Evolutionary conservation across 1,140 invertebrate species (phyloP).

Genomic region (Drosophila obscura): DNA sequence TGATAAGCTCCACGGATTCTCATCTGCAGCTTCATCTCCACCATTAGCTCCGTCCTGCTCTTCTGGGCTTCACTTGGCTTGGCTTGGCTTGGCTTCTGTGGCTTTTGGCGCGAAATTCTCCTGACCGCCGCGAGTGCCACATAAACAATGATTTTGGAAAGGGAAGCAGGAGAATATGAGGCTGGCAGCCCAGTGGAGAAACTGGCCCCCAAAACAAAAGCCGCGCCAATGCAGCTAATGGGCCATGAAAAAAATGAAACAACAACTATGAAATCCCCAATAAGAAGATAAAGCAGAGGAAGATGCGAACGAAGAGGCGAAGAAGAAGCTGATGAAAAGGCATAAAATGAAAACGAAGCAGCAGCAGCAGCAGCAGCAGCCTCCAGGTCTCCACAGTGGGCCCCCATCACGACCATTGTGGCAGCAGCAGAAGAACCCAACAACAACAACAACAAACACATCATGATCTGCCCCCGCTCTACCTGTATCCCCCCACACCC

Average conservation of each 20-base stretch:
- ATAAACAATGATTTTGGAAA: slow-evolving; percentile 48
- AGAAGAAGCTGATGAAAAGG: slow-evolving; percentile 4
- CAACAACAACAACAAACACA: slow-evolving; percentile 12
- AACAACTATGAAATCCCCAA: slow-evolving; percentile 22
- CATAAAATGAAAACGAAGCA: not conserved
- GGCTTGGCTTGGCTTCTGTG: slow-evolving; percentile 34
- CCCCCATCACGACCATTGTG: slow-evolving; percentile 20
- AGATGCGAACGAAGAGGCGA: slow-evolving; percentile 7
- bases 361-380: slow-evolving; percentile 21
- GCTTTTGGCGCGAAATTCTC: slow-evolving; percentile 68
- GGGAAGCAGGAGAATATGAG: not conserved
- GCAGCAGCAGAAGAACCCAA: slow-evolving; percentile 15
- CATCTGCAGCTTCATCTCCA: too few relatives aligned
- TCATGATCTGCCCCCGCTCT: slow-evolving; percentile 18
- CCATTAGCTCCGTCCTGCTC: not conserved
- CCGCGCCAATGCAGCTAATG: slow-evolving; percentile 56
- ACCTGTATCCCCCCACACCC: not conserved
- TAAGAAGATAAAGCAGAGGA: slow-evolving; percentile 15
- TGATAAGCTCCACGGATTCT: slow-evolving; percentile 30
- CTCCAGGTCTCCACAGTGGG: slow-evolving; percentile 38
- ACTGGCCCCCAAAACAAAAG: slow-evolving; percentile 55
- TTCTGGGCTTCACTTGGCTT: slow-evolving; percentile 37
- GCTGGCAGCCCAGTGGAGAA: slow-evolving; percentile 10
- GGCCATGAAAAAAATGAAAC: slow-evolving; percentile 51
- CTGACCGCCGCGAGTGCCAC: slow-evolving; percentile 70